Evolutionary conservation across 2,888 invertebrate genomes (phyloP).

Genomic region (Galerucella nymphaeae): DNA sequence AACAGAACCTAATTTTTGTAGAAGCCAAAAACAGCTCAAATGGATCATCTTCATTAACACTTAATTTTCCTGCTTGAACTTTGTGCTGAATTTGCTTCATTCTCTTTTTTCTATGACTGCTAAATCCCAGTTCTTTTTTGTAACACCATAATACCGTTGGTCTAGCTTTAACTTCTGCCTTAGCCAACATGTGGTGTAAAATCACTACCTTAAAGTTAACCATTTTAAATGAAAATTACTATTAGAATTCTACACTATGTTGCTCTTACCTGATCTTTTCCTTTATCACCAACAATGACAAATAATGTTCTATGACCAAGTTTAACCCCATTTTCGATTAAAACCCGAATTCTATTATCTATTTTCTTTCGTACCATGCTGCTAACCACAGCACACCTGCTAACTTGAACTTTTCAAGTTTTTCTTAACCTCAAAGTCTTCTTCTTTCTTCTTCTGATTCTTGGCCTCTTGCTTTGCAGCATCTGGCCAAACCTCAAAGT

Average conservation of each 20-base stretch:
- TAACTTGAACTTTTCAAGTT: conserved; percentile 3
- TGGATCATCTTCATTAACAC: conserved; percentile 93
- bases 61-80: conserved; percentile 87
- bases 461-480: too few relatives aligned
- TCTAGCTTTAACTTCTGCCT: conserved; percentile 91
- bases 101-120: conserved; percentile 89
- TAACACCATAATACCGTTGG: conserved; percentile 99
- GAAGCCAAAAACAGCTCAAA: conserved; percentile 97
- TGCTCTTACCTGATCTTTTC: conserved; percentile 85
- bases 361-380: conserved; percentile 92
- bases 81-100: conserved; percentile 86
- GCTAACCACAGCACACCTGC: conserved; percentile 20
- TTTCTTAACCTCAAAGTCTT: conserved; percentile 25
- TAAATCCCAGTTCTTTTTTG: conserved; percentile 78
- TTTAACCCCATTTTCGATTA: conserved; percentile 97
- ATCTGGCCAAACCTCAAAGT: too few relatives aligned
- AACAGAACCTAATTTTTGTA: conserved; percentile 96
- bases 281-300: conserved; percentile 95
- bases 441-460: too few relatives aligned
- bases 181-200: conserved; percentile 96
- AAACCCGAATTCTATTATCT: conserved; percentile 92
- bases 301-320: conserved; percentile 93
- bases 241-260: not conserved
- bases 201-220: conserved; percentile 81
- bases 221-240: conserved; percentile 9